phyloP scores from a whole-genome alignment of 2,113 vertebrate species.

The Prochilodus magdalenae region DNA sequence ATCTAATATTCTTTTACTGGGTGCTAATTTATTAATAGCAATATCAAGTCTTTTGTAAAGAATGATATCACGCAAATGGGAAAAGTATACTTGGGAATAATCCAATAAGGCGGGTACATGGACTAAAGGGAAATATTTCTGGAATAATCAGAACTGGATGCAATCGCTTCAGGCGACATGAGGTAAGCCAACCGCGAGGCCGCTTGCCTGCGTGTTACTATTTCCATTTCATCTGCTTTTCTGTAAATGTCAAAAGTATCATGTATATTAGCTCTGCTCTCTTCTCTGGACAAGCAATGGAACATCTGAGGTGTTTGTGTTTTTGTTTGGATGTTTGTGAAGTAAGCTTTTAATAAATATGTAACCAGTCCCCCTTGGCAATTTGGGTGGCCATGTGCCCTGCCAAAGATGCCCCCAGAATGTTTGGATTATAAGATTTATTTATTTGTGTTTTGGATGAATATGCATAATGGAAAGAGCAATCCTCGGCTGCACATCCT shows the following conservation, averaged over 20 bases:
- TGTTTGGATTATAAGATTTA: constrained; percentile 76
- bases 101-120: neutral
- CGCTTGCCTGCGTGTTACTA: constrained; percentile 10
- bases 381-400: constrained; percentile 69
- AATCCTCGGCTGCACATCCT: constrained; percentile 67
- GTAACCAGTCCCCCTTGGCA: constrained; percentile 59
- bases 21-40: constrained; percentile 26
- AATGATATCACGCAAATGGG: neutral
- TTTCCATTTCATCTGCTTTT: constrained; percentile 9
- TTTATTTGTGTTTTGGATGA: constrained; percentile 77
- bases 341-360: constrained; percentile 46
- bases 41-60: neutral
- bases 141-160: neutral
- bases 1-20: constrained; percentile 4
- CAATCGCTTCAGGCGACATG: neutral
- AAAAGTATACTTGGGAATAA: constrained; percentile 6
- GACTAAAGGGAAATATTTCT: neutral
- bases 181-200: neutral
- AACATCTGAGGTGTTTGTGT: constrained; percentile 54
- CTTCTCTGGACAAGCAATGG: neutral
- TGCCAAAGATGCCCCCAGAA: constrained; percentile 69
- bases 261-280: constrained; percentile 34
- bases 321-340: constrained; percentile 61
- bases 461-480: constrained; percentile 74
- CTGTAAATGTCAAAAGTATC: constrained; percentile 26